Base-by-base conservation (phyloP, 2,797 vertebrate species). In the Saxicola maurus region DNA sequence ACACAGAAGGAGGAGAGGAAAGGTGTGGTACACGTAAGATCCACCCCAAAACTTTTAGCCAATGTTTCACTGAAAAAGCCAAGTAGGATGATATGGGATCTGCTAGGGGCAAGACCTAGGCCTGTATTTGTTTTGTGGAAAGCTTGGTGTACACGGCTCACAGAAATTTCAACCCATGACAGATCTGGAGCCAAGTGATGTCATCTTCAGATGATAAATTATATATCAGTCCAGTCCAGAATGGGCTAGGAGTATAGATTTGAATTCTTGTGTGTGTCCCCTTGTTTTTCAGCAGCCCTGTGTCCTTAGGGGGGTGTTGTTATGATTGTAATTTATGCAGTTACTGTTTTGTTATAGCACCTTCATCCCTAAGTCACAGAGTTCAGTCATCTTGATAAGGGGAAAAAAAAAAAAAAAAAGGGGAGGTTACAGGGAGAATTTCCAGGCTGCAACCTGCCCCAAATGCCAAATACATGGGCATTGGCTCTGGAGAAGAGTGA, bases 11-110 rank as follows among this genome's bases (percentile, higher is more conserved):
- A 73, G 20, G 38, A 74, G 30, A 66, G 42, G 21, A 78, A 65
- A 14, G 27, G 7, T 72, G 12, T 0, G 0, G 27, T 88, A 57
- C 17, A 6, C 0, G 0, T 57, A 75, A 59, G 20, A 52, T 66
- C 43, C 17, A 79, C 27, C 48, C 45, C 25, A 9, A 60, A 57
- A n/a, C 17, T 65, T 80, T 59, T 51, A 60, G 30, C 27, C 1
- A 0, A 23, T 62, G 6, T 82, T 72, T 48, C 30, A 25, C 13
- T 89, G 48, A 31, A 77, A 66, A 87, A 35, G n/a, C 33, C 27
- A 64, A 6, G 6, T 56, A 20, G 13, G 33, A 27, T 73, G 33
- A 52, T 52, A 12, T 30, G 16, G 27, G 13, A 35, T 81, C 45
- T 52, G 45, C 16, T 45, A n/a, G 49, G 61, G 71, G 13, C 15